These are phyloP conservation scores for Rhinolophus sinicus DNA, from an alignment of 2,113 vertebrate genomes.

Conservation along the genomic window DNA sequence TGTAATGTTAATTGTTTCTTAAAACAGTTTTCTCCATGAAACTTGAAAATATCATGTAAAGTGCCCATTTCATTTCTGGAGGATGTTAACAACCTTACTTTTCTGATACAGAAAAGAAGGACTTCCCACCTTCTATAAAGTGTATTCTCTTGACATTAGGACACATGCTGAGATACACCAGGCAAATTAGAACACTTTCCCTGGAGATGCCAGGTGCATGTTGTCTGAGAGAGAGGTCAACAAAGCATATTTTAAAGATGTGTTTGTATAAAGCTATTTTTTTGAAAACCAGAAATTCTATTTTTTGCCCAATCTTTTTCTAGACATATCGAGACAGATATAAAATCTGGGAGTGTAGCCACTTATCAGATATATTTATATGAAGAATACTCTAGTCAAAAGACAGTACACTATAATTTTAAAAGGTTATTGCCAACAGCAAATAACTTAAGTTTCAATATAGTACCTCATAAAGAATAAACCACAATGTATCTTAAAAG, in stretches of 20 bases:
- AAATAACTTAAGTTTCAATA: neutral
- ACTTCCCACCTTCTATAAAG: neutral
- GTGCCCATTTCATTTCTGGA: neutral
- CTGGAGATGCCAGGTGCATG: neutral
- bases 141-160: neutral
- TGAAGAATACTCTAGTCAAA: neutral
- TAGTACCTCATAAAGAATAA: neutral
- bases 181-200: neutral
- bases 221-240: neutral
- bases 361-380: neutral
- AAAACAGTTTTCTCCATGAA: neutral
- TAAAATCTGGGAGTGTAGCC: neutral
- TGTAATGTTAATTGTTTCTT: neutral
- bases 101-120: neutral
- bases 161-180: neutral
- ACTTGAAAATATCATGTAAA: constrained; percentile 16
- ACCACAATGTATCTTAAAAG: neutral
- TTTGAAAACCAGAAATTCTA: neutral
- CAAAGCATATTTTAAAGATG: neutral
- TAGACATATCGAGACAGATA: neutral
- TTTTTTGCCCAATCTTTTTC: neutral
- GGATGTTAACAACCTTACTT: neutral
- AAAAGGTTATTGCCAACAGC: neutral
- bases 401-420: neutral
- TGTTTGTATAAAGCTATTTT: neutral